phyloP scores from a whole-genome alignment of 2,797 vertebrate species.

The Bovichtus diacanthus region DNA sequence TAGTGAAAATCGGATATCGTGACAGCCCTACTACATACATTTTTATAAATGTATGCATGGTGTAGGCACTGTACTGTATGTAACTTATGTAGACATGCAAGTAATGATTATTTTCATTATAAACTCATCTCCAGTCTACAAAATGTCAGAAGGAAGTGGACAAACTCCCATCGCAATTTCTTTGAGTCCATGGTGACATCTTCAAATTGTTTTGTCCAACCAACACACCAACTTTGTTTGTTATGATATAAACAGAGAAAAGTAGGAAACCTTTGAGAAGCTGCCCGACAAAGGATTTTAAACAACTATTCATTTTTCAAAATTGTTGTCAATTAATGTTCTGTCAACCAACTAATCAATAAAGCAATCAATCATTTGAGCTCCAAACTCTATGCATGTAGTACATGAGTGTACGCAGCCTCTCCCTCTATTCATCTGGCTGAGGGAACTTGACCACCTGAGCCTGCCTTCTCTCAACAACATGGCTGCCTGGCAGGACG shows the following conservation, averaged over 20 bases:
- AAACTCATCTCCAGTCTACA: not conserved
- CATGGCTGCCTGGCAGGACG: slow-evolving; percentile 74
- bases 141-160: not conserved
- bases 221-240: no score
- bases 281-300: not conserved
- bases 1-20: no score
- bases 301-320: not conserved
- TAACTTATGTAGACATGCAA: not conserved
- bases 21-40: not conserved
- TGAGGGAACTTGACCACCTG: slow-evolving; percentile 75
- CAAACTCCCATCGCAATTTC: not conserved
- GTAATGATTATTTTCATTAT: not conserved
- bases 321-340: not conserved
- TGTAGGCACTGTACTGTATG: not conserved
- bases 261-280: not conserved
- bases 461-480: slow-evolving; percentile 68
- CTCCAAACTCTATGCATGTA: not conserved
- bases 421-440: slow-evolving; percentile 14
- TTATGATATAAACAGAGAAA: not conserved
- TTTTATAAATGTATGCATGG: not conserved
- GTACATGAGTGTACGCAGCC: not conserved
- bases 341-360: not conserved
- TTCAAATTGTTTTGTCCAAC: not conserved
- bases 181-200: not conserved
- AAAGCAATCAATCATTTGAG: not conserved